Evolutionary conservation across 2,888 invertebrate genomes (phyloP), one percentile per base, ranked within the genome.

Genomic region (Neoitamus cyanurus): DNA sequence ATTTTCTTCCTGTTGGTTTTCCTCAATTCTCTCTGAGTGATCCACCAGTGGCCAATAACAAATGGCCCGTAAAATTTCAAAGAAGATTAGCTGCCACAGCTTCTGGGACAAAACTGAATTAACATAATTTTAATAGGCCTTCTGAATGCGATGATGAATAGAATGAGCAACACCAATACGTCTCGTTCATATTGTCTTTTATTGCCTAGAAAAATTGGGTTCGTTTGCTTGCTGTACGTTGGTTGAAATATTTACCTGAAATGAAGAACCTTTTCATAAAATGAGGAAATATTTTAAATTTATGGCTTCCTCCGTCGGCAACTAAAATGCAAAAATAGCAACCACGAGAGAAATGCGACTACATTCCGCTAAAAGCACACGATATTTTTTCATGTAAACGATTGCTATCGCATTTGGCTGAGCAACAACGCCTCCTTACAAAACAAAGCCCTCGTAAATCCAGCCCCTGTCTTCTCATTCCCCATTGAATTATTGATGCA

Each of bases 81-180:
- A 75, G 75, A 42, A 25, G 37, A 75, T 25, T 25, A 11, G 20
- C 13, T 25, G 1, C 31, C 20, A n/a, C n/a, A 20, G 73, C 11
- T 30, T 9, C 31, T 20, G n/a, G 36, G 20, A 34, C 31, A 7
- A 36, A 73, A 73, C 31, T 36, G 75, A 75, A 75, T 75, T 75
- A 75, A 75, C 75, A 75, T 75, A 75, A 75, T 75, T 75, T 75
- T 75, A 75, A 75, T 75, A 75, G 75, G n/a, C 42, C 37, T 36
- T 20, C 31, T 73, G 20, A n/a, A 73, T 36, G 20, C 9, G 3
- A 73, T 34, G 36, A 73, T 37, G 75, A 42, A 75, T 36, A 75
- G 25, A 58, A 25, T 58, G 58, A 58, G 20, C 58, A 25, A 58
- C 25, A 3, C 58, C 58, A 25, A 58, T 58, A 58, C 25, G 20